These are phyloP conservation scores for Lepus timidus DNA, from an alignment of 2,113 vertebrate species.

Conservation along the genomic window DNA sequence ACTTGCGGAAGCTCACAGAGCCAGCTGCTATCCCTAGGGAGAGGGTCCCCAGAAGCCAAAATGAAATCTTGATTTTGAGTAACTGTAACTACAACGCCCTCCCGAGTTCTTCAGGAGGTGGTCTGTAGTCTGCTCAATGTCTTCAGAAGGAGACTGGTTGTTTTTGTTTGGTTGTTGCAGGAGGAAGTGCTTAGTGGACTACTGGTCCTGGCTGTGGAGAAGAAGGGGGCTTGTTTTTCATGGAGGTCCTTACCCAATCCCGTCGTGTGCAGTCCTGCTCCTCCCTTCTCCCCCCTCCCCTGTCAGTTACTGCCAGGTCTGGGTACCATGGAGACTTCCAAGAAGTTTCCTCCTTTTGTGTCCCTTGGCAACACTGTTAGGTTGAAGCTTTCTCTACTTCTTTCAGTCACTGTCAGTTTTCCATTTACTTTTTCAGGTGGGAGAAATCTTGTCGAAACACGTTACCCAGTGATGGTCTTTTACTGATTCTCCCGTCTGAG, in stretches of 20 bases:
- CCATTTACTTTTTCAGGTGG: not conserved
- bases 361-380: not conserved
- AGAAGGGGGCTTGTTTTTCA: not conserved
- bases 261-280: not conserved
- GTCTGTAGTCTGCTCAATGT: not conserved
- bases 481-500: not conserved
- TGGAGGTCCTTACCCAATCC: not conserved
- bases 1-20: not conserved
- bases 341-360: not conserved
- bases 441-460: slow-evolving; percentile 31
- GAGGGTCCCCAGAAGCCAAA: not conserved
- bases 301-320: not conserved
- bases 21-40: not conserved
- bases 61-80: not conserved
- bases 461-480: not conserved
- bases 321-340: not conserved
- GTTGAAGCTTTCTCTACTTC: not conserved
- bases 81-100: not conserved
- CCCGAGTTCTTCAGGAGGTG: not conserved
- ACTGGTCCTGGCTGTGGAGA: not conserved
- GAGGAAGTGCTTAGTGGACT: not conserved
- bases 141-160: not conserved
- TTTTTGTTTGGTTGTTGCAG: not conserved
- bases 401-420: slow-evolving; percentile 20
- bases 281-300: not conserved